phyloP scores from a whole-genome alignment of 2,113 vertebrate genomes.

The Centrocercus urophasianus region DNA sequence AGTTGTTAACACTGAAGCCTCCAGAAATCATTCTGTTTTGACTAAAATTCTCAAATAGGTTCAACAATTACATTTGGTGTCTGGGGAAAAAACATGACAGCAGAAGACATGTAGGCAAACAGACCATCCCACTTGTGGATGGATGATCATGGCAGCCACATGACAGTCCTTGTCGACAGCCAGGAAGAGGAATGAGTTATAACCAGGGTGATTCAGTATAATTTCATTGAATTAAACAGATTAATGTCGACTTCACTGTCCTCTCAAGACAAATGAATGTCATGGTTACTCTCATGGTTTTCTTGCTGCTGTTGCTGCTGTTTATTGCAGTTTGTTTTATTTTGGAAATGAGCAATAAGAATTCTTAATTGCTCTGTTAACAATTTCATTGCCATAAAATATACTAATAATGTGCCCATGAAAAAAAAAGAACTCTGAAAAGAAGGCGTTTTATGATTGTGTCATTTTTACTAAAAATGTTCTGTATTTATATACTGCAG shows the following conservation, averaged over 20 bases:
- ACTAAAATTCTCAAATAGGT: not conserved
- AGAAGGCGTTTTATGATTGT: not conserved
- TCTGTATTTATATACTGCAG: not conserved
- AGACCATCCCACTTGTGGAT: not conserved
- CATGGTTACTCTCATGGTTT: accelerated
- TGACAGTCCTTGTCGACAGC: not conserved
- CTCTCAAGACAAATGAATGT: not conserved
- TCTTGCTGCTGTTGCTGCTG: not conserved
- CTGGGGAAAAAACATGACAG: not conserved
- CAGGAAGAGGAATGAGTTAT: not conserved
- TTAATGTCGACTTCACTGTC: not conserved
- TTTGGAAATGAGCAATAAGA: not conserved
- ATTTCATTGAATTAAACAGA: not conserved
- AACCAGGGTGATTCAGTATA: not conserved
- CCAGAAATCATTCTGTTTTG: not conserved
- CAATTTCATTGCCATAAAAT: not conserved
- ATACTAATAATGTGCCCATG: not conserved
- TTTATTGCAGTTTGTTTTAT: not conserved
- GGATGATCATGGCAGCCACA: not conserved
- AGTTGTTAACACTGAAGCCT: not conserved
- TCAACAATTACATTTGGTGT: not conserved
- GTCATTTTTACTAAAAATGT: not conserved
- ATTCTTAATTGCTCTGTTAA: not conserved
- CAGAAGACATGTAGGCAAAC: not conserved
- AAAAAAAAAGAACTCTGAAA: not conserved